phyloP scores from a whole-genome alignment of 2,113 vertebrate genomes.

The Xiphias gladius region DNA sequence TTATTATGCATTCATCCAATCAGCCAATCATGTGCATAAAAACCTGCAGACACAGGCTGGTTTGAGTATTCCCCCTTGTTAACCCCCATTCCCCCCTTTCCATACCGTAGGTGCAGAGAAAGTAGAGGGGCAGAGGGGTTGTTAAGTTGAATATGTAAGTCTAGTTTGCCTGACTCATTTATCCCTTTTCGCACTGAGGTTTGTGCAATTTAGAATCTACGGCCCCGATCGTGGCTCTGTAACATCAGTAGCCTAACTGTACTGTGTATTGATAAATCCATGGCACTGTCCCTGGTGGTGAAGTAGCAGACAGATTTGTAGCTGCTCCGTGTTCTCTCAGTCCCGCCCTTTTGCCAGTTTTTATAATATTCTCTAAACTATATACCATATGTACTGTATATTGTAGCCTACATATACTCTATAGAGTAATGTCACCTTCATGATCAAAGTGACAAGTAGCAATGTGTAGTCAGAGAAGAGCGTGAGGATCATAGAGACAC shows the following conservation, averaged over 20 bases:
- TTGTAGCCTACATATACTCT: no score
- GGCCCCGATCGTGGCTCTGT: neutral
- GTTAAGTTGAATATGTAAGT: no score
- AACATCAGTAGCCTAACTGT: neutral
- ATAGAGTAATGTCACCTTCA: neutral
- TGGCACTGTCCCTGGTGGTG: neutral
- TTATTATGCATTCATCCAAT: no score
- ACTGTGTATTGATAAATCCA: neutral
- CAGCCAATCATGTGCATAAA: no score
- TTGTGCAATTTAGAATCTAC: no score
- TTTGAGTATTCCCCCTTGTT: neutral
- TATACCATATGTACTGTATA: neutral
- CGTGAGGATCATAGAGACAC: neutral
- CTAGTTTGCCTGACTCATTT: neutral
- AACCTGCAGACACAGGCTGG: no score
- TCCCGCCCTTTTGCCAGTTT: neutral
- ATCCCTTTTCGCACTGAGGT: neutral
- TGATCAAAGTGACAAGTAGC: conserved; percentile 8
- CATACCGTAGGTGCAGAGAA: no score
- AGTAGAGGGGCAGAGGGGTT: no score
- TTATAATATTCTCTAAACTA: neutral
- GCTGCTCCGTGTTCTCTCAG: neutral
- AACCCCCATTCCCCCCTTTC: neutral
- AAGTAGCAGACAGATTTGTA: no score
- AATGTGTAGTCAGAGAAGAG: neutral